Base-by-base conservation (phyloP, 2,888 invertebrate species). In the Brachyptera putata region DNA sequence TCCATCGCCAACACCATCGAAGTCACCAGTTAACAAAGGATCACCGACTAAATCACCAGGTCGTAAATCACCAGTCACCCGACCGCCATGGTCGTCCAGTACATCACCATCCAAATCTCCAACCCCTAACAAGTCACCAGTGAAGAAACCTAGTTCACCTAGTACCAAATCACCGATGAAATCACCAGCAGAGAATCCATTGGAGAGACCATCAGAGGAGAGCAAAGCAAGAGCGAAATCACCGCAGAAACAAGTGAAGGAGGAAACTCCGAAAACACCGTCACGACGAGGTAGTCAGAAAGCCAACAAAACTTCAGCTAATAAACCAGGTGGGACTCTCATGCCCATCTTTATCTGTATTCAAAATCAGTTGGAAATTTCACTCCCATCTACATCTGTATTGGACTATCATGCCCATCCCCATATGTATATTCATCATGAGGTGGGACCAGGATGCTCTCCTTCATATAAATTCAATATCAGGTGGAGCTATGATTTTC, bases 141-240 rank as follows among this genome's bases (percentile, higher is more conserved):
- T 83, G 61, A 90, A 89, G 75, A 72, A 70, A 55, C 78, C 84
- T 49, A 80, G 84, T 57, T 77, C 80, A 68, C 82, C 84, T 70
- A 70, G 79, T 67, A 79, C 76, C 36, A 68, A 61, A n/a, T 63
- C 67, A 49, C 62, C 78, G 78, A 57, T 78, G 77, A 67, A 69
- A 63, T 76, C 74, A 68, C 71, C 73, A 9, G 18, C n/a, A n/a
- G n/a, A n/a, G n/a, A n/a, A n/a, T 49, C 62, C 78, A 78, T 57
- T 78, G 77, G 66, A 69, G 63, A 76, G 74, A 68, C 71, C 73
- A 9, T 30, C 30, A 30, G 30, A 30, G 5, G 30, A 30, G 11
- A 30, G 11, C 7, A 30, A 30, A 7, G 30, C n/a, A 59, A 76
- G 76, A 68, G 73, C 76, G 66, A 75, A 76, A 64, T 75, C 76